A percentile compares a stretch with the other conserved stretches of the same genome.
These are phyloP conservation scores for Megathymus violae DNA, from an alignment of 1,140 invertebrate species.

Conservation along the genomic window DNA sequence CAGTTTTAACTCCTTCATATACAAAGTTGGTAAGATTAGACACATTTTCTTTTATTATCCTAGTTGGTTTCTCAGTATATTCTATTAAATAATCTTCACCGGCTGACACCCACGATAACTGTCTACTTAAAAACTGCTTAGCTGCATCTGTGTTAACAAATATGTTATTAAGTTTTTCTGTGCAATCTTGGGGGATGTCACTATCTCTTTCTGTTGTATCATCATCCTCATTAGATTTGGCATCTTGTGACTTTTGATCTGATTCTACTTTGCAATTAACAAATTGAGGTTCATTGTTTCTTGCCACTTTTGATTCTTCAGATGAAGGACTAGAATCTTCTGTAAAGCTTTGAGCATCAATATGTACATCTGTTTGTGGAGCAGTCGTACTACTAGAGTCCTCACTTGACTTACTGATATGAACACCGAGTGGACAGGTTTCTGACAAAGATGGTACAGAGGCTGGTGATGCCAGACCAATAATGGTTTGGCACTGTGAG, in stretches of 20 bases:
- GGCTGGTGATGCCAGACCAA: slow-evolving; percentile 80
- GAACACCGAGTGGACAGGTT: slow-evolving; percentile 79
- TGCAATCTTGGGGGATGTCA: slow-evolving; percentile 66
- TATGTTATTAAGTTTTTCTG: slow-evolving; percentile 87
- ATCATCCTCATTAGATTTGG: slow-evolving; percentile 60
- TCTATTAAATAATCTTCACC: slow-evolving; percentile 88
- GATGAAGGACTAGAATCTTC: slow-evolving; percentile 84
- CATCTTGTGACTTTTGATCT: slow-evolving; percentile 47
- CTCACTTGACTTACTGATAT: slow-evolving; percentile 82
- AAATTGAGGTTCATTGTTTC: slow-evolving; percentile 56
- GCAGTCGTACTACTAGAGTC: slow-evolving; percentile 82
- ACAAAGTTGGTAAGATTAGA: slow-evolving; percentile 90
- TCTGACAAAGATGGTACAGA: slow-evolving; percentile 81
- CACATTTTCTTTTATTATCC: slow-evolving; percentile 88
- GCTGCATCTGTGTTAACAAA: slow-evolving; percentile 89
- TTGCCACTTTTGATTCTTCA: slow-evolving; percentile 80
- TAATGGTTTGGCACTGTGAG: slow-evolving; percentile 85
- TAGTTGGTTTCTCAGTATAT: slow-evolving; percentile 86
- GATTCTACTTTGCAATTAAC: slow-evolving; percentile 47
- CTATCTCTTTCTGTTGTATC: slow-evolving; percentile 57
- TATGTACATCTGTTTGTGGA: slow-evolving; percentile 75
- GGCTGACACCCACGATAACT: slow-evolving; percentile 88
- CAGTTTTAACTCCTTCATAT: slow-evolving; percentile 89
- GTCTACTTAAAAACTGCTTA: slow-evolving; percentile 88
- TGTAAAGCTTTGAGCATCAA: slow-evolving; percentile 82